Conservation (phyloP, 2,888 invertebrate genomes). For the Linyphia triangularis region DNA sequence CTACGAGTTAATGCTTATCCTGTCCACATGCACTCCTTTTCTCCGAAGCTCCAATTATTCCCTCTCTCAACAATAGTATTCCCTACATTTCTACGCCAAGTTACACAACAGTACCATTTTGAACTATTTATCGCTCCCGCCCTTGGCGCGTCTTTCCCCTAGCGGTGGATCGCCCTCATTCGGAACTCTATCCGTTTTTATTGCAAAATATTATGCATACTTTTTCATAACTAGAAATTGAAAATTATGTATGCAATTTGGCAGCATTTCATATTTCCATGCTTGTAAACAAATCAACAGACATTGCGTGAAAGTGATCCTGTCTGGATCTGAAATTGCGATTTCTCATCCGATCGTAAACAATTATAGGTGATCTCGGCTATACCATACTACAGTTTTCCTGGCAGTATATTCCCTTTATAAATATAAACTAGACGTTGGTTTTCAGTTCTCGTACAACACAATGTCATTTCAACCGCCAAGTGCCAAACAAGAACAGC, state of each 20-base stretch:
- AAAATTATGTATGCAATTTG: neutral
- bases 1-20: too few species aligned
- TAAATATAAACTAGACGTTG: neutral
- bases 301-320: neutral
- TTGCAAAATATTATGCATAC: too few species aligned
- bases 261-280: neutral
- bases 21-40: too few species aligned
- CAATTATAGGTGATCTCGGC: neutral
- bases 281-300: neutral
- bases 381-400: neutral
- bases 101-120: too few species aligned
- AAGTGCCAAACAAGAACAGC: constrained; percentile 69
- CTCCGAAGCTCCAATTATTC: too few species aligned
- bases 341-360: neutral
- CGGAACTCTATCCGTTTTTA: too few species aligned
- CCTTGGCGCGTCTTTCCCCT: too few species aligned
- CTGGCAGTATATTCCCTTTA: neutral
- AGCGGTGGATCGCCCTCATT: too few species aligned
- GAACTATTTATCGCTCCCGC: too few species aligned
- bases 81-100: too few species aligned
- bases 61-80: too few species aligned
- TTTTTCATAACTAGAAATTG: too few species aligned
- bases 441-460: neutral
- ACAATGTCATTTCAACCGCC: constrained; percentile 72
- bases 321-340: neutral